Evolutionary conservation across 1,140 invertebrate genomes (phyloP).

Genomic region (Lordiphosa collinella): DNA sequence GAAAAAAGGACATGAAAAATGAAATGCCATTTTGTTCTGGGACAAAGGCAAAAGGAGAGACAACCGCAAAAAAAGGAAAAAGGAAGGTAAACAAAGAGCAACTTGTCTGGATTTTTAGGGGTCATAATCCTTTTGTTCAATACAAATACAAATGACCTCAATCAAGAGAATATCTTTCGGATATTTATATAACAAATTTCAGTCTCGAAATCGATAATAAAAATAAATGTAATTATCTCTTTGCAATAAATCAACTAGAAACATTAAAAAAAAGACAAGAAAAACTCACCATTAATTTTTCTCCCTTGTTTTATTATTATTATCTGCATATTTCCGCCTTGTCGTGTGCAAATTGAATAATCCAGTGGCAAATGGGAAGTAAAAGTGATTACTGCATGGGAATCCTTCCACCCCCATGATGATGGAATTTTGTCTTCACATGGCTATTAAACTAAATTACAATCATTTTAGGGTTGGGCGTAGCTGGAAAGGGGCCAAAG

Average conservation of each 20-base stretch:
- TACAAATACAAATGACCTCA: background rate
- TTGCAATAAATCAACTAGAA: too few relatives aligned
- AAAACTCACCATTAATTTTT: background rate
- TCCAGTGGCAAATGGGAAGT: constrained; percentile 33
- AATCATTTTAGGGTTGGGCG: constrained; percentile 1
- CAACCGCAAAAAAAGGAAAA: background rate
- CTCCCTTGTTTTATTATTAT: constrained; percentile 46
- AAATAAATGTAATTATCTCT: too few relatives aligned
- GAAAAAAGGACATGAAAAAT: constrained; percentile 51
- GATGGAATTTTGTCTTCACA: constrained; percentile 2
- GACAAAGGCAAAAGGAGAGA: too few relatives aligned
- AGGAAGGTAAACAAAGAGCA: constrained; percentile 9
- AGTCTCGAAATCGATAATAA: too few relatives aligned
- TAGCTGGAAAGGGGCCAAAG: background rate
- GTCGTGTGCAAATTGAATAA: constrained; percentile 52
- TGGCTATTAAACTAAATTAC: constrained; percentile 8
- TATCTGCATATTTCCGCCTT: constrained; percentile 38
- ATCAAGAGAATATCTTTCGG: background rate
- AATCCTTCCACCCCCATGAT: background rate
- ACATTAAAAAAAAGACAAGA: too few relatives aligned
- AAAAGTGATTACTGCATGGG: constrained; percentile 8
- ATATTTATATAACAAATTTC: too few relatives aligned
- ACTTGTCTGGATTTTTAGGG: background rate
- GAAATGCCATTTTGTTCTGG: constrained; percentile 57
- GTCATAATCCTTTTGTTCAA: background rate